These are phyloP conservation scores for Avahi laniger DNA, from an alignment of 2,797 vertebrate genomes.

Conservation along the genomic window DNA sequence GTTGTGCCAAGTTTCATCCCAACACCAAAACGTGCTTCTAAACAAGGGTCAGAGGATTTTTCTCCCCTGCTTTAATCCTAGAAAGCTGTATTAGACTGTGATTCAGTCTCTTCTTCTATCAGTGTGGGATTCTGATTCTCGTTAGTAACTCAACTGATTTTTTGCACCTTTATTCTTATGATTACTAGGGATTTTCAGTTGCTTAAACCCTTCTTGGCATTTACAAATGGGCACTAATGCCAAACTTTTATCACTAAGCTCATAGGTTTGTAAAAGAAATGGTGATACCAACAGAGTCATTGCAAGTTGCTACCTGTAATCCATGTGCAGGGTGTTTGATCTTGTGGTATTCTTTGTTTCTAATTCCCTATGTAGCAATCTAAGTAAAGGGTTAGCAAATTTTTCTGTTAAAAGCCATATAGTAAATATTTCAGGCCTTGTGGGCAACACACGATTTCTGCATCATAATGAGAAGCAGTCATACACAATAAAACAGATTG, in stretches of 20 bases:
- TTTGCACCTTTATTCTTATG: not conserved
- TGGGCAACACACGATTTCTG: not conserved
- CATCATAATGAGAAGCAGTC: not conserved
- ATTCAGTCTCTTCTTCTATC: not conserved
- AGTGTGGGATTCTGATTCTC: not conserved
- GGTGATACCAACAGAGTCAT: not conserved
- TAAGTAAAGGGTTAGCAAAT: not conserved
- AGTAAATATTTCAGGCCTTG: not conserved
- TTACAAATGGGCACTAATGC: not conserved
- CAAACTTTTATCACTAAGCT: slow-evolving; percentile 34
- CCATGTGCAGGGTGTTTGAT: not conserved
- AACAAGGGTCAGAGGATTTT: not conserved
- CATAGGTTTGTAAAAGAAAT: not conserved
- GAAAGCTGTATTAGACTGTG: not conserved
- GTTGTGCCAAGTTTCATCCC: not conserved
- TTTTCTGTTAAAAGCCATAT: not conserved
- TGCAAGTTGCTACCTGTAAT: not conserved
- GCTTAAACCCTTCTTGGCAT: slow-evolving; percentile 9
- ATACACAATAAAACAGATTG: not conserved
- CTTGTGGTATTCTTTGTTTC: not conserved
- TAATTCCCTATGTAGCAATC: not conserved
- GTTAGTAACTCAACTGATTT: not conserved
- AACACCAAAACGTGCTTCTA: not conserved
- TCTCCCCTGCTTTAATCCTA: not conserved
- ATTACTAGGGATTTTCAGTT: not conserved